Evolutionary conservation across 1,140 invertebrate species (phyloP).

Genomic region (Cyrtorhinus lividipennis): DNA sequence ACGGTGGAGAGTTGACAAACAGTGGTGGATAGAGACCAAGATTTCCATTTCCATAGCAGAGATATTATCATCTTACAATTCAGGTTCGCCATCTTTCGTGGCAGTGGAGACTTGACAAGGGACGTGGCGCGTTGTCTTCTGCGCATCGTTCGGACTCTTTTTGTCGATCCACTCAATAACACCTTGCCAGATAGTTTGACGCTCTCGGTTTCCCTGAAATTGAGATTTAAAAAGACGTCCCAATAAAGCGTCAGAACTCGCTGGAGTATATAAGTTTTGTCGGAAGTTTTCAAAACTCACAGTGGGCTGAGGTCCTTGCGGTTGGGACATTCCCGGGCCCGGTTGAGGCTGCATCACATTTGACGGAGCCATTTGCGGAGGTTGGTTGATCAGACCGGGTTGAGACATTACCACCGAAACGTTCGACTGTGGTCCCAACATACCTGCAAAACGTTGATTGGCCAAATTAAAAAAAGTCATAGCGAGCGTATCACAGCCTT

Average conservation of each 20-base stretch:
- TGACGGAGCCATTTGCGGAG: not conserved
- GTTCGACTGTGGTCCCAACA: not conserved
- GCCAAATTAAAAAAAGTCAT: no score
- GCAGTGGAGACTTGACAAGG: slow-evolving; percentile 68
- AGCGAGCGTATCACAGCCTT: no score
- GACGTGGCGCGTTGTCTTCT: slow-evolving; percentile 62
- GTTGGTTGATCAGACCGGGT: not conserved
- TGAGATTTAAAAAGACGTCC: no score
- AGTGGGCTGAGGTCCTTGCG: slow-evolving; percentile 9
- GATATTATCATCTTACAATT: no score
- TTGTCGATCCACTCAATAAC: slow-evolving; percentile 86
- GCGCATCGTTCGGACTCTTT: slow-evolving; percentile 45
- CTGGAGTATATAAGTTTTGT: no score
- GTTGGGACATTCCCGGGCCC: slow-evolving; percentile 3
- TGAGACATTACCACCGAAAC: slow-evolving; percentile 10
- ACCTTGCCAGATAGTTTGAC: slow-evolving; percentile 70
- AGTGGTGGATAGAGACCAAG: no score
- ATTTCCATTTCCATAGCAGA: no score
- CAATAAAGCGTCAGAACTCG: no score
- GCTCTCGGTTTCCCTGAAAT: slow-evolving; percentile 33
- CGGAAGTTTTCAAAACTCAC: not conserved
- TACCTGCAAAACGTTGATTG: slow-evolving; percentile 9
- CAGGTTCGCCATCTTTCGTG: slow-evolving; percentile 65
- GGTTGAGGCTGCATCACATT: slow-evolving; percentile 5
- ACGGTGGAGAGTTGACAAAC: no score